These are phyloP conservation scores for Menura novaehollandiae DNA, from an alignment of 2,113 vertebrate genomes.

Conservation along the genomic window DNA sequence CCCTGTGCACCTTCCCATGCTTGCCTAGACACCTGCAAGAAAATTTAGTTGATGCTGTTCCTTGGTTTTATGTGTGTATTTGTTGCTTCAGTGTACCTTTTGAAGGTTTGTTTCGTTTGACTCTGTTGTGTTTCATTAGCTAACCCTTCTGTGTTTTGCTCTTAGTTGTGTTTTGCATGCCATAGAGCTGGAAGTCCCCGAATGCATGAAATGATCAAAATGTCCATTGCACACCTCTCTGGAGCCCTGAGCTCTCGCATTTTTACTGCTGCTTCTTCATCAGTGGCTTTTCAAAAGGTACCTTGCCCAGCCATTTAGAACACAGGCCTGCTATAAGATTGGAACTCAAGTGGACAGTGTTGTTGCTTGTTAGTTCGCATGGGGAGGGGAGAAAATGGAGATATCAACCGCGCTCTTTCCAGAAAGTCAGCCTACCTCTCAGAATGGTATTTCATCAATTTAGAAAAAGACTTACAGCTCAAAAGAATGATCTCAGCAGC, in stretches of 20 bases:
- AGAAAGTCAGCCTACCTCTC: constrained; percentile 60
- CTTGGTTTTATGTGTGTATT: not conserved
- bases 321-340: not conserved
- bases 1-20: not conserved
- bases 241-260: constrained; percentile 59
- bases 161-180: constrained; percentile 75
- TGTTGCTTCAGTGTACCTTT: not conserved
- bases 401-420: not conserved
- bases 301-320: not conserved
- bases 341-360: not conserved
- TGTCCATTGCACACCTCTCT: constrained; percentile 58
- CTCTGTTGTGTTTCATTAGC: not conserved
- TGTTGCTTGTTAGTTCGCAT: not conserved
- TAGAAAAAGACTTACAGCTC: not conserved
- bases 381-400: not conserved
- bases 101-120: constrained; percentile 17
- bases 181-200: constrained; percentile 68
- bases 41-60: not conserved
- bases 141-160: constrained; percentile 67
- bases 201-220: constrained; percentile 74
- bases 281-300: constrained; percentile 69
- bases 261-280: constrained; percentile 49
- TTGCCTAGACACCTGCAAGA: not conserved
- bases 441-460: not conserved
- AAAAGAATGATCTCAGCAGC: not conserved